Conservation (phyloP, 2,113 vertebrate species). For the Psilopogon haemacephalus region DNA sequence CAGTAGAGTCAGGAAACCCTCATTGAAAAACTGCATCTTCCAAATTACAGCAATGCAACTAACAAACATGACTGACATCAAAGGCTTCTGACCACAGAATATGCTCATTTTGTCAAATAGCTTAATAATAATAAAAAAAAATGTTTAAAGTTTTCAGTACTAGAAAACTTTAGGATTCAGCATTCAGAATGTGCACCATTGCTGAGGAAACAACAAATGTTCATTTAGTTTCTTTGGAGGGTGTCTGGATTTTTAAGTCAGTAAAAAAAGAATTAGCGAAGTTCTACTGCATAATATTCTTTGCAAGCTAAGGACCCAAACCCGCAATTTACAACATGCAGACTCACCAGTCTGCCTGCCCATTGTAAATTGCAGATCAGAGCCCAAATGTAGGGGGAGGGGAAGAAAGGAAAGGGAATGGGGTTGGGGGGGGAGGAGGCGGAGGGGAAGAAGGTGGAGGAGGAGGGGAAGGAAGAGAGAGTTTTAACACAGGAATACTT, state of each 20-base stretch:
- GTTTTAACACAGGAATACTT: constrained; percentile 57
- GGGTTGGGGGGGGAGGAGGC: too few relatives aligned
- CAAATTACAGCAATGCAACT: constrained; percentile 19
- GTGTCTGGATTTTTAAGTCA: constrained; percentile 27
- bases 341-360: constrained; percentile 67
- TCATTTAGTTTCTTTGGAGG: constrained; percentile 3
- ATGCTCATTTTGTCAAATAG: neutral
- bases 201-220: neutral
- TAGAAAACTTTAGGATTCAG: constrained; percentile 38
- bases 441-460: rapidly evolving
- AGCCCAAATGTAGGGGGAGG: constrained; percentile 49
- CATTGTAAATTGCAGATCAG: constrained; percentile 70
- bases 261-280: constrained; percentile 50
- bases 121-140: constrained; percentile 9
- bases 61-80: constrained; percentile 24
- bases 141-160: constrained; percentile 34
- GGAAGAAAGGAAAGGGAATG: neutral
- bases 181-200: constrained; percentile 6
- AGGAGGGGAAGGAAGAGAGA: neutral
- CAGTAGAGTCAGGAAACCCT: constrained; percentile 16
- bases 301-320: constrained; percentile 66
- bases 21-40: constrained; percentile 28
- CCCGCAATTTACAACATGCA: constrained; percentile 70
- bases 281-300: constrained; percentile 57
- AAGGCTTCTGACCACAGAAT: constrained; percentile 36